Percentiles rank a stretch among this genome's conserved stretches.
phyloP scores from a whole-genome alignment of 2,888 invertebrate species.

The Embidobia sp. region DNA sequence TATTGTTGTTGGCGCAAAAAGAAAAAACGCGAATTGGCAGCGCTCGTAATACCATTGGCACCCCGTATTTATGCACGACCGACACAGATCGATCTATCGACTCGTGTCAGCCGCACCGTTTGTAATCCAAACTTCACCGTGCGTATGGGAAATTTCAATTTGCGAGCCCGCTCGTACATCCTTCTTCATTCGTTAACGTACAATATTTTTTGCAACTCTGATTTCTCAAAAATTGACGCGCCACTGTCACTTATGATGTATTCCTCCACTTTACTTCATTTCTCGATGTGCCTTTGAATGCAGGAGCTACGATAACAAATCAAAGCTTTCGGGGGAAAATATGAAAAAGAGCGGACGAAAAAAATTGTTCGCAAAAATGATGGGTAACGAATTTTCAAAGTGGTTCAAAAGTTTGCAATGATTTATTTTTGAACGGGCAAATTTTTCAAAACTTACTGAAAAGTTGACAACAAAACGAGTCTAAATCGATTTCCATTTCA shows the following conservation, averaged over 20 bases:
- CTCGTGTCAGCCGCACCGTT: conserved; percentile 30
- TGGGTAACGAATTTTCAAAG: too few species aligned
- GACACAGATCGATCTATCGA: conserved; percentile 47
- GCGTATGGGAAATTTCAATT: conserved; percentile 46
- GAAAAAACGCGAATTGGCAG: conserved; percentile 43
- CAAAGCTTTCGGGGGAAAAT: conserved; percentile 15
- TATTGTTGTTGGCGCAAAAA: conserved; percentile 32
- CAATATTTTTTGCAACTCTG: conserved; percentile 46
- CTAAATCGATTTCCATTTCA: too few species aligned
- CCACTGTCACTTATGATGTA: conserved; percentile 54
- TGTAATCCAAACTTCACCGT: conserved; percentile 47
- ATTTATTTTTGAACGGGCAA: too few species aligned
- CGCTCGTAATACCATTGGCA: conserved; percentile 36
- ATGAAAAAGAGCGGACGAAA: not conserved
- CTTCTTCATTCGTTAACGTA: conserved; percentile 55
- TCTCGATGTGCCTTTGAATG: conserved; percentile 18
- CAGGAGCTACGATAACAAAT: conserved; percentile 40
- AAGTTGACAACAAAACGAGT: too few species aligned
- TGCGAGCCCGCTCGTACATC: conserved; percentile 29
- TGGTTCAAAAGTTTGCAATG: too few species aligned
- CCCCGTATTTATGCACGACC: conserved; percentile 41
- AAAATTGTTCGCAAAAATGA: conserved; percentile 6
- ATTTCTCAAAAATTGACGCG: conserved; percentile 57
- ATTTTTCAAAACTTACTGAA: too few species aligned
- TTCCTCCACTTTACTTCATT: conserved; percentile 44